These are phyloP conservation scores for Champsocephalus gunnari DNA, from an alignment of 2,797 vertebrate genomes.

Conservation along the genomic window DNA sequence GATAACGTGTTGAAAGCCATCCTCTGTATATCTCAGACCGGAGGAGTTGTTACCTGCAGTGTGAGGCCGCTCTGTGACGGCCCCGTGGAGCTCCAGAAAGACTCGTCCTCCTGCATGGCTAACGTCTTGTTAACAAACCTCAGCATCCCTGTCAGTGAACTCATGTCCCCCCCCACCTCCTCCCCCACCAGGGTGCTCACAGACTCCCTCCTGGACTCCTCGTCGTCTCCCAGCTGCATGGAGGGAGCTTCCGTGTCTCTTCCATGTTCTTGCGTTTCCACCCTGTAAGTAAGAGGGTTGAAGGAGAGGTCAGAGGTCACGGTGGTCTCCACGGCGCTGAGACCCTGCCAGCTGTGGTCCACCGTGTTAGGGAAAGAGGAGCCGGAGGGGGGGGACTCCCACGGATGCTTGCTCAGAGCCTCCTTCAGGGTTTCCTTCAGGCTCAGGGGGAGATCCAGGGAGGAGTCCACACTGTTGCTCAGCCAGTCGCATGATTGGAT, in stretches of 20 bases:
- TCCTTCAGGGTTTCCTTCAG: conserved; percentile 73
- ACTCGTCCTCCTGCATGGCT: conserved; percentile 79
- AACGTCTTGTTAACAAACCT: conserved; percentile 83
- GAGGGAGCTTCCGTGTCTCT: conserved; percentile 28
- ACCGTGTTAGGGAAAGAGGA: conserved; percentile 47
- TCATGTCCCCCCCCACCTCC: conserved; percentile 60
- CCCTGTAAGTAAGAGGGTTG: conserved; percentile 87
- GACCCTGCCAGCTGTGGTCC: conserved; percentile 72
- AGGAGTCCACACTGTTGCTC: conserved; percentile 66
- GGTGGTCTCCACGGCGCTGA: conserved; percentile 65
- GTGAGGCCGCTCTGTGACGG: neutral
- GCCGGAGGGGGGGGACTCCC: conserved; percentile 42
- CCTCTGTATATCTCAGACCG: neutral
- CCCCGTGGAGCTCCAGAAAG: conserved; percentile 51
- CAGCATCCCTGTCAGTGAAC: conserved; percentile 81
- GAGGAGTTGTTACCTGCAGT: conserved; percentile 39
- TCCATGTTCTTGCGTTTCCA: conserved; percentile 50
- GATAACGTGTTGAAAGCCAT: too few relatives aligned
- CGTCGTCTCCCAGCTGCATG: conserved; percentile 14
- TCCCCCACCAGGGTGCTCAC: conserved; percentile 51
- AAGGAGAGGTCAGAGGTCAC: conserved; percentile 82
- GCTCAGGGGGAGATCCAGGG: conserved; percentile 82
- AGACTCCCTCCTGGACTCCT: conserved; percentile 43
- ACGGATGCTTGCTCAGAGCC: conserved; percentile 62
- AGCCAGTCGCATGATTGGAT: conserved; percentile 58